Percentiles rank a stretch among this genome's conserved stretches.
Conservation (phyloP, 2,797 vertebrate genomes). For the Pseudomugil tenellus region DNA sequence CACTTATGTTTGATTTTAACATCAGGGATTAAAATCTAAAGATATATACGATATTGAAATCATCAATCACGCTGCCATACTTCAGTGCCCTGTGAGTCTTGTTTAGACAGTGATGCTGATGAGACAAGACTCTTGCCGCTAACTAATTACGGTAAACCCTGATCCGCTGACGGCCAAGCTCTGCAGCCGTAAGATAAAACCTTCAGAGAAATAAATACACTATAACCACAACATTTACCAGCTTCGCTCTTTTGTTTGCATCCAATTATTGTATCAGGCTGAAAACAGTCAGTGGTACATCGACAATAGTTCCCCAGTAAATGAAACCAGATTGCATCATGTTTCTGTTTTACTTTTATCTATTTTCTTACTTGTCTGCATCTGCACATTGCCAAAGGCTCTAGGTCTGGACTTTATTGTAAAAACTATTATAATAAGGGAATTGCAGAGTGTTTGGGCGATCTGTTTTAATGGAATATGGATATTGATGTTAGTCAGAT, state of each 20-base stretch:
- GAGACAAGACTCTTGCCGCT: constrained; percentile 36
- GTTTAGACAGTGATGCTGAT: constrained; percentile 64
- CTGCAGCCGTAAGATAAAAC: constrained; percentile 45
- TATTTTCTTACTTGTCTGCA: constrained; percentile 31
- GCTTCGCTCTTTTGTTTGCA: constrained; percentile 46
- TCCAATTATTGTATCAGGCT: constrained; percentile 46
- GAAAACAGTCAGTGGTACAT: constrained; percentile 35
- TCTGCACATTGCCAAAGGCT: constrained; percentile 58
- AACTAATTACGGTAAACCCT: constrained; percentile 63
- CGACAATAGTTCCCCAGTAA: constrained; percentile 52
- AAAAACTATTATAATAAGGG: constrained; percentile 63
- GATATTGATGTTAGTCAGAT: constrained; percentile 66
- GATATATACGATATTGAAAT: neutral
- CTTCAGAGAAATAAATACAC: constrained; percentile 46
- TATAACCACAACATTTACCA: constrained; percentile 32
- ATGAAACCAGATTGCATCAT: constrained; percentile 57
- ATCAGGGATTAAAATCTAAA: neutral
- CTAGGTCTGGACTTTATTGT: constrained; percentile 66
- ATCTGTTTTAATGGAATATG: constrained; percentile 58
- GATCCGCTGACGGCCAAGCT: constrained; percentile 41
- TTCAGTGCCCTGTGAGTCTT: constrained; percentile 27
- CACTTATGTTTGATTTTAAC: neutral
- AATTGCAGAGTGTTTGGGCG: constrained; percentile 54
- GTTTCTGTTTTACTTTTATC: constrained; percentile 8
- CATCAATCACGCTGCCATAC: constrained; percentile 26